These are phyloP conservation scores for Ecliptopera silaceata DNA, from an alignment of 2,888 invertebrate genomes.

Conservation along the genomic window DNA sequence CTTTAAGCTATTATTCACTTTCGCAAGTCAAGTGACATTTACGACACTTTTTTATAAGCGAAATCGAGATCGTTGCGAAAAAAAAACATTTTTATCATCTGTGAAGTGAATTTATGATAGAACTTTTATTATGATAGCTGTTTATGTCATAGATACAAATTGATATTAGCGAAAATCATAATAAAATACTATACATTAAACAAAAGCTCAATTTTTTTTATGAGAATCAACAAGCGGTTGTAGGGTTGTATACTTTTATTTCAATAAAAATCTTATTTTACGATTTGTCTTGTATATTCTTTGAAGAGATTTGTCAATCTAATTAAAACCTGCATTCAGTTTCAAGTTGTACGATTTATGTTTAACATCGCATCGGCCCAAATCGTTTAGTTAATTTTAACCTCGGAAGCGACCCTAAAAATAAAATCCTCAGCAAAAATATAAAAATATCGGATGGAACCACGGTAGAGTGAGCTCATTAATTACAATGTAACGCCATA, in stretches of 20 bases:
- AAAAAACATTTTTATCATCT: slow-evolving; percentile 16
- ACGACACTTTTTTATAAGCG: slow-evolving; percentile 27
- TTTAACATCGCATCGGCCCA: slow-evolving; percentile 22
- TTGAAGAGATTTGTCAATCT: slow-evolving; percentile 11
- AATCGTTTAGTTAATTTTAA: slow-evolving; percentile 30
- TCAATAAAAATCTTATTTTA: slow-evolving; percentile 1
- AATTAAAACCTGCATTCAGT: slow-evolving; percentile 12
- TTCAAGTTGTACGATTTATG: slow-evolving; percentile 27
- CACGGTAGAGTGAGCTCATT: slow-evolving; percentile 43
- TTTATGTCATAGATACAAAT: slow-evolving; percentile 25
- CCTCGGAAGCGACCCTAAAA: slow-evolving; percentile 32
- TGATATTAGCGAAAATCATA: slow-evolving; percentile 15
- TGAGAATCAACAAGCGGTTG: no score
- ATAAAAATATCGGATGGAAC: slow-evolving; percentile 37
- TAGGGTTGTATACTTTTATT: no score
- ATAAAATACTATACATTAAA: neutral
- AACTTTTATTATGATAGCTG: slow-evolving; percentile 26
- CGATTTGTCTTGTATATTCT: slow-evolving; percentile 7
- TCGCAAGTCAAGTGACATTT: slow-evolving; percentile 30
- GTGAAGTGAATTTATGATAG: slow-evolving; percentile 24
- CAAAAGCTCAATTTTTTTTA: neutral
- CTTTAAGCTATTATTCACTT: slow-evolving; percentile 27
- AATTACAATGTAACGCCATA: slow-evolving; percentile 39
- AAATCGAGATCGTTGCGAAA: slow-evolving; percentile 22
- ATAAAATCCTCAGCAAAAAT: slow-evolving; percentile 31